Conservation (phyloP, 2,113 vertebrate species). For the Ciconia boyciana region DNA sequence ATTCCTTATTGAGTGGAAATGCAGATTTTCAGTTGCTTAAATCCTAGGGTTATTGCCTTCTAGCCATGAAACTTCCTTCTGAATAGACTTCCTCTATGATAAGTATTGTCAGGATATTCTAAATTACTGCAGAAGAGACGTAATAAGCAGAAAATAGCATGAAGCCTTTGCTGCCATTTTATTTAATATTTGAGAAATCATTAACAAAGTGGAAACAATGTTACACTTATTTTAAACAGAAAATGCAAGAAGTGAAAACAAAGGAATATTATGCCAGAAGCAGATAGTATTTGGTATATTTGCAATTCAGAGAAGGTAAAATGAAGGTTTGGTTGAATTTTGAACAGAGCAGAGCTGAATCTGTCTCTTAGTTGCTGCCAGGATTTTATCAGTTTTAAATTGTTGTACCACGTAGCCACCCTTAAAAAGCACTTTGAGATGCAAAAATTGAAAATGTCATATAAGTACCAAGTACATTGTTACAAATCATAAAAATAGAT, state of each 20-base stretch:
- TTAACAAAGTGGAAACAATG: background rate
- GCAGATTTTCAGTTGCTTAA: background rate
- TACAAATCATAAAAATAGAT: background rate
- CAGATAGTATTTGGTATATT: background rate
- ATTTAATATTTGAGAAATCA: background rate
- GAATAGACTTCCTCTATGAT: rapidly evolving
- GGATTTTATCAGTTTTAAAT: background rate
- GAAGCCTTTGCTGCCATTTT: background rate
- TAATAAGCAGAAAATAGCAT: background rate
- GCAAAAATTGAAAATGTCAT: background rate
- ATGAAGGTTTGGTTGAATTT: background rate
- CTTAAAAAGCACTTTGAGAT: background rate
- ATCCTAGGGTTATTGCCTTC: background rate
- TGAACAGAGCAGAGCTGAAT: background rate
- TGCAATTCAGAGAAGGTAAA: background rate
- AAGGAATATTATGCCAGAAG: background rate
- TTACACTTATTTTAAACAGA: background rate
- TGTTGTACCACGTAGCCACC: background rate
- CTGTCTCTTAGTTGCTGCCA: background rate
- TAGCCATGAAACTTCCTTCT: background rate
- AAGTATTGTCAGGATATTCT: background rate
- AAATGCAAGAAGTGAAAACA: background rate
- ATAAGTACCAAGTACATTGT: background rate
- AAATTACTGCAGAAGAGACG: background rate
- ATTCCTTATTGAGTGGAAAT: background rate